Evolutionary conservation across 2,888 invertebrate genomes (phyloP).

Genomic region (Troilus luridus): DNA sequence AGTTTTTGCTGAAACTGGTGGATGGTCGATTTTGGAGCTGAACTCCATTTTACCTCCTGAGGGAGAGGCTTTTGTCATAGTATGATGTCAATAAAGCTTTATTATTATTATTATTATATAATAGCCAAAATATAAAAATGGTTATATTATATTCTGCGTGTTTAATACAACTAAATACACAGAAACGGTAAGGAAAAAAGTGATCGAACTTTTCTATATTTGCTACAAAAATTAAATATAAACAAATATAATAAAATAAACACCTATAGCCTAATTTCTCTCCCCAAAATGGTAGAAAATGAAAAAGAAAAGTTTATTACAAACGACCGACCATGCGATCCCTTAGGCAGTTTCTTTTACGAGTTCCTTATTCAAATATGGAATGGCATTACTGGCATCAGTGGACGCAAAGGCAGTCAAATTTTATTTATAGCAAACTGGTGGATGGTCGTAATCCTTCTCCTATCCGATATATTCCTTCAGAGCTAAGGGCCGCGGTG

Average conservation of each 20-base stretch:
- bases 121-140: no score
- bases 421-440: slow-evolving; percentile 35
- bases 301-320: slow-evolving; percentile 6
- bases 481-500: background rate
- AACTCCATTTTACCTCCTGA: no score
- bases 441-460: slow-evolving; percentile 36
- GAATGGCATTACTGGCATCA: slow-evolving; percentile 14
- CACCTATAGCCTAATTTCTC: background rate
- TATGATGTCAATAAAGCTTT: no score
- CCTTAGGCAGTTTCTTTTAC: slow-evolving; percentile 36
- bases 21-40: no score
- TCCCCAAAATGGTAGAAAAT: background rate
- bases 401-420: background rate
- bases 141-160: no score
- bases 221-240: background rate
- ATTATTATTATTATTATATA: no score
- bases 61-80: no score
- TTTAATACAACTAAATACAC: background rate
- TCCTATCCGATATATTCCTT: slow-evolving; percentile 12
- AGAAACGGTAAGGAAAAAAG: background rate
- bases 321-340: background rate
- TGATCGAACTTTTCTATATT: background rate
- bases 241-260: background rate
- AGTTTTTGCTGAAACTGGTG: no score
- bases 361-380: slow-evolving; percentile 37